A percentile compares a stretch with the other conserved stretches of the same genome.
Conservation (phyloP, 2,113 vertebrate genomes). For the Columba janthina region DNA sequence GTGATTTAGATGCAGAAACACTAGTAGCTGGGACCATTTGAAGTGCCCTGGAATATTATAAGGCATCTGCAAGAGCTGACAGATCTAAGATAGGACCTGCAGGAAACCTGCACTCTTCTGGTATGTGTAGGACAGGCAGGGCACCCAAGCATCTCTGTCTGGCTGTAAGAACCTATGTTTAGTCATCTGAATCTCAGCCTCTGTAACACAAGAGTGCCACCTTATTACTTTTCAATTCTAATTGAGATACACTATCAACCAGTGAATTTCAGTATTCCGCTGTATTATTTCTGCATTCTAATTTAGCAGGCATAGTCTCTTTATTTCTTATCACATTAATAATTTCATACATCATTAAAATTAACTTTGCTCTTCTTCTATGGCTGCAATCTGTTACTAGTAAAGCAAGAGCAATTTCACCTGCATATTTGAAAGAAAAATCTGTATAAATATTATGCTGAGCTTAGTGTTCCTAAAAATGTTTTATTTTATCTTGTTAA, state of each 20-base stretch:
- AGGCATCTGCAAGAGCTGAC: neutral
- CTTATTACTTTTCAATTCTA: neutral
- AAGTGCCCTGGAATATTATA: neutral
- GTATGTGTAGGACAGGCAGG: neutral
- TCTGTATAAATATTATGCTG: neutral
- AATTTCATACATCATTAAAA: neutral
- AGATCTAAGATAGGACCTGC: neutral
- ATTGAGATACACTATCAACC: neutral
- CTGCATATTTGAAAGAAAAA: neutral
- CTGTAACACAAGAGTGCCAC: neutral
- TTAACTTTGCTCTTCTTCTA: neutral
- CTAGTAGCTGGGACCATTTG: neutral
- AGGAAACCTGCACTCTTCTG: neutral
- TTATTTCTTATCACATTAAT: neutral
- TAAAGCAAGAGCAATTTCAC: slow-evolving; percentile 6
- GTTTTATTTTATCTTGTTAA: neutral
- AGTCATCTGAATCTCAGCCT: neutral
- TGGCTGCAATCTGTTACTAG: neutral
- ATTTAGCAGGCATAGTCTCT: neutral
- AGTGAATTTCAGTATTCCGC: neutral
- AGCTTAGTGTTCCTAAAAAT: neutral
- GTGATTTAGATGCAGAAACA: neutral
- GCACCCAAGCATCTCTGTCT: neutral
- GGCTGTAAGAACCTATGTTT: neutral
- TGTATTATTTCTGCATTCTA: neutral